A percentile compares a stretch with the other conserved stretches of the same genome.
Conservation (phyloP, 2,888 invertebrate genomes). For the Empis livida region DNA sequence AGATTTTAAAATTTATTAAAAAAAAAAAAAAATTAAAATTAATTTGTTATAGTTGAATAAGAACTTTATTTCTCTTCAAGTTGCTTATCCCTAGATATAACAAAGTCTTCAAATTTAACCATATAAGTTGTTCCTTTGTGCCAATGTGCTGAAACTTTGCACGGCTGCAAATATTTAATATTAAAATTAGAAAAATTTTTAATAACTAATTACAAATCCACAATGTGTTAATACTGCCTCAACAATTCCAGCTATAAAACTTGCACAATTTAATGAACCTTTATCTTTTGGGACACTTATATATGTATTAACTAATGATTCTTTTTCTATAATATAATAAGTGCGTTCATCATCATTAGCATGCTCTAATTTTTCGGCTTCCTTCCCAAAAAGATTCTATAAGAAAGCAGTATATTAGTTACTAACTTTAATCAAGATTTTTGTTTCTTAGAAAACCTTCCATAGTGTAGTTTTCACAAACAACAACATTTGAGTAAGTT, state of each 20-base stretch:
- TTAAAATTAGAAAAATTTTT: background rate
- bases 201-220: constrained; percentile 74
- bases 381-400: constrained; percentile 87
- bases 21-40: constrained; percentile 1
- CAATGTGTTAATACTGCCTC: constrained; percentile 89
- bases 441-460: constrained; percentile 53
- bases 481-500: constrained; percentile 83
- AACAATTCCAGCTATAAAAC: constrained; percentile 96
- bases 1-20: background rate
- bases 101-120: constrained; percentile 94
- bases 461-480: constrained; percentile 94
- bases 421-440: background rate
- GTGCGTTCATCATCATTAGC: constrained; percentile 97
- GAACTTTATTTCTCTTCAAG: constrained; percentile 64
- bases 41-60: constrained; percentile 1
- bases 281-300: constrained; percentile 98
- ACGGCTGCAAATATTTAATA: constrained; percentile 68
- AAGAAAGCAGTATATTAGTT: constrained; percentile 19
- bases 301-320: constrained; percentile 90
- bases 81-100: constrained; percentile 80
- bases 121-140: constrained; percentile 99
- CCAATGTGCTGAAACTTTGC: constrained; percentile 97
- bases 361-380: constrained; percentile 96
- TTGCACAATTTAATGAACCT: constrained; percentile 92
- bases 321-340: constrained; percentile 97